phyloP scores from a whole-genome alignment of 2,888 invertebrate genomes.

The Sphecodes monilicornis region DNA sequence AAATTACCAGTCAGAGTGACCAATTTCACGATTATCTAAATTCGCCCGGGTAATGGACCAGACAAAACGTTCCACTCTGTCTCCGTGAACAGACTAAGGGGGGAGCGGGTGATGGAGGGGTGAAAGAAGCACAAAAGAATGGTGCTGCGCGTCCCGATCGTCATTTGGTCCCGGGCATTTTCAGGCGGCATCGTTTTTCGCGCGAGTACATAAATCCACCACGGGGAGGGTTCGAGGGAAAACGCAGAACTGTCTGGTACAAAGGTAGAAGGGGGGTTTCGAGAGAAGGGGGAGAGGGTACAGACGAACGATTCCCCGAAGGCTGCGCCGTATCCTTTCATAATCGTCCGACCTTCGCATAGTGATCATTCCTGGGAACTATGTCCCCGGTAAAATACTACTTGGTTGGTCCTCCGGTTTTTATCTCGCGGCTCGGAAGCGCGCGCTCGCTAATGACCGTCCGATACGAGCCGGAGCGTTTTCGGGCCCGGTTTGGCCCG shows the following conservation, averaged over 20 bases:
- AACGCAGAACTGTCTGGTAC: not conserved
- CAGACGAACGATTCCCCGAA: constrained; percentile 64
- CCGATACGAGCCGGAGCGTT: constrained; percentile 77
- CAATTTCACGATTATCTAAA: constrained; percentile 1
- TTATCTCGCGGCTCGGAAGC: constrained; percentile 79
- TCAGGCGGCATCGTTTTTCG: constrained; percentile 7
- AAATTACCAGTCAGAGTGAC: not conserved
- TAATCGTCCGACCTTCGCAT: constrained; percentile 83
- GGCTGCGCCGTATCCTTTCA: constrained; percentile 67
- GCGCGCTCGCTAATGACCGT: constrained; percentile 81
- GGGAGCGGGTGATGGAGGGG: too few relatives aligned
- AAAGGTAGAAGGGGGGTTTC: not conserved
- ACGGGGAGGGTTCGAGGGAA: constrained; percentile 2
- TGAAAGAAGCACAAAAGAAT: not conserved
- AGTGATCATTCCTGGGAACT: constrained; percentile 81
- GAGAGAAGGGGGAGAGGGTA: not conserved
- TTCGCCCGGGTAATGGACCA: not conserved
- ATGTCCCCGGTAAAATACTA: constrained; percentile 72
- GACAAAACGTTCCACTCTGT: not conserved
- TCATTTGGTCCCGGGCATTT: not conserved
- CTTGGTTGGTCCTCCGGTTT: constrained; percentile 78
- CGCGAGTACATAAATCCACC: constrained; percentile 8
- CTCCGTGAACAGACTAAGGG: not conserved
- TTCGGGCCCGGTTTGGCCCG: constrained; percentile 50
- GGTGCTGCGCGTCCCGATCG: not conserved